Conservation (phyloP, 2,888 invertebrate species). For the Pteria penguin region DNA sequence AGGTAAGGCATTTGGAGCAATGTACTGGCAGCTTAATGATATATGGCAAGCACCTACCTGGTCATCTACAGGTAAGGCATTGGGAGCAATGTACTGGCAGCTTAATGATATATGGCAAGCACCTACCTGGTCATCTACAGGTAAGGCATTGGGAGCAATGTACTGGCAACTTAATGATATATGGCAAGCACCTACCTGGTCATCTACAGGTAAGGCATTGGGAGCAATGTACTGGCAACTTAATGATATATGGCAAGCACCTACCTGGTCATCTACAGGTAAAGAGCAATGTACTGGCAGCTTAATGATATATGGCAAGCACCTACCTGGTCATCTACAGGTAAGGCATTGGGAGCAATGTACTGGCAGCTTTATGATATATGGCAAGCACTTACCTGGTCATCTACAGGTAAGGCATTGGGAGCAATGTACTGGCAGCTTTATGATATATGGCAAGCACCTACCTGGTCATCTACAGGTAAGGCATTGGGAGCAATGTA, state of each 20-base stretch:
- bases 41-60: constrained; percentile 98
- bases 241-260: constrained; percentile 98
- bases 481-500: constrained; percentile 97
- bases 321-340: constrained; percentile 89
- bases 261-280: constrained; percentile 87
- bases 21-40: constrained; percentile 99
- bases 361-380: constrained; percentile 99
- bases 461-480: constrained; percentile 89
- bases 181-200: constrained; percentile 98
- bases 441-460: constrained; percentile 98
- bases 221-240: constrained; percentile 99
- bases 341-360: constrained; percentile 94
- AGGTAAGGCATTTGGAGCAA: constrained; percentile 92
- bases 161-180: constrained; percentile 99
- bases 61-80: constrained; percentile 85
- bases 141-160: constrained; percentile 94
- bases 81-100: constrained; percentile 99
- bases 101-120: constrained; percentile 98
- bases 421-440: constrained; percentile 99
- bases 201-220: constrained; percentile 77
- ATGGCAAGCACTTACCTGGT: constrained; percentile 98
- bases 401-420: constrained; percentile 86
- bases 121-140: constrained; percentile 89
- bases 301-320: constrained; percentile 98
- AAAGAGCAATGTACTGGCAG: constrained; percentile 97